Conservation (phyloP, 2,113 vertebrate genomes). For the Panurus biarmicus region DNA sequence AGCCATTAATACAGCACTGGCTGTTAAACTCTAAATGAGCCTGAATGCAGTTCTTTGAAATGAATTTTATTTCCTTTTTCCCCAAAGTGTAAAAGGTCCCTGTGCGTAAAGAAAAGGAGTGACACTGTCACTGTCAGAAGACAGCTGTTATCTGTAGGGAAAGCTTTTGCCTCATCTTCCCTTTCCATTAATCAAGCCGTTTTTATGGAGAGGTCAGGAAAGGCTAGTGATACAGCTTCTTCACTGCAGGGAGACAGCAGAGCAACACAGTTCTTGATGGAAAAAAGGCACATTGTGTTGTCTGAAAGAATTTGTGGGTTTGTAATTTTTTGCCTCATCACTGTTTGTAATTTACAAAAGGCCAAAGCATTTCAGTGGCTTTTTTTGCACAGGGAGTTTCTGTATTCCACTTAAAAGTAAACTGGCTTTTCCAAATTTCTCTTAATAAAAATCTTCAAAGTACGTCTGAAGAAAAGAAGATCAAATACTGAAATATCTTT, state of each 20-base stretch:
- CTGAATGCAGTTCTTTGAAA: conserved; percentile 22
- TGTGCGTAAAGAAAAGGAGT: neutral
- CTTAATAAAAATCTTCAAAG: neutral
- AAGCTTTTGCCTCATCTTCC: neutral
- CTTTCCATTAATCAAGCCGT: neutral
- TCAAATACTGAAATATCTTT: neutral
- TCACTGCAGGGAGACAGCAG: neutral
- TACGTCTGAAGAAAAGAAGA: neutral
- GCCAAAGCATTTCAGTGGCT: neutral
- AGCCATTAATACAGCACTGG: conserved; percentile 4
- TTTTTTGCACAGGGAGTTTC: neutral
- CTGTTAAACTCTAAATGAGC: conserved; percentile 38
- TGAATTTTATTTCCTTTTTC: neutral
- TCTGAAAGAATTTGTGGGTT: neutral
- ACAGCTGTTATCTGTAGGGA: neutral
- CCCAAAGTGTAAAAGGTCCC: neutral
- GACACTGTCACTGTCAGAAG: neutral
- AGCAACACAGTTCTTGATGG: neutral
- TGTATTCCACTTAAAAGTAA: neutral
- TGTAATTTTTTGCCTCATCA: neutral
- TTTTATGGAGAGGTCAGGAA: neutral
- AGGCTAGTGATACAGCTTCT: neutral
- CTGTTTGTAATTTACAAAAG: neutral
- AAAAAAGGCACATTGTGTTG: neutral
- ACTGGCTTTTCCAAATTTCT: neutral